Base-by-base conservation (phyloP, 2,888 invertebrate species). In the Ypsolopha scabrella region DNA sequence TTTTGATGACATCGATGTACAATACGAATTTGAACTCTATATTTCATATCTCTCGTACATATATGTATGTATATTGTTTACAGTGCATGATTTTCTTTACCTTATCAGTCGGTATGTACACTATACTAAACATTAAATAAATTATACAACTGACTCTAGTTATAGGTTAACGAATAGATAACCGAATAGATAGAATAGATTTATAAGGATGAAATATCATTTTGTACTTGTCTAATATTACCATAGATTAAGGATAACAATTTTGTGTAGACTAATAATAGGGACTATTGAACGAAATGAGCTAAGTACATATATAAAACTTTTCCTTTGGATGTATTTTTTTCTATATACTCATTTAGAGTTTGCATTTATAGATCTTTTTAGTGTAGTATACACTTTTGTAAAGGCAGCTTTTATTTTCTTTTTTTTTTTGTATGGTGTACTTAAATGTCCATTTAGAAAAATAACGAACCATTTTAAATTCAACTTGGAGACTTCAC, bases 181-280 rank as follows among this genome's bases (percentile, higher is more conserved):
- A n/a, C n/a, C 69, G 72, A 70, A 76, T 79, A 78, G 69, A 72
- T 80, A 80, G n/a, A n/a, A n/a, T n/a, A n/a, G n/a, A n/a, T 77
- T 70, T 76, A 68, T 81, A 81, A 80, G 76, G 64, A 70, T 72
- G 41, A 73, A 77, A 77, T 82, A 85, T 86, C 85, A 82, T 85
- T 86, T 86, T 86, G 81, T 86, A 86, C 86, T 85, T 81, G 85
- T 83, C 77, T 83, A 80, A 82, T 79, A 75, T 76, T 81, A 83
- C 82, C 82, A 77, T 82, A 85, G 44, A 65, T 52, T 85, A 85
- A 83, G 85, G 67, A 79, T 85, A 83, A 83, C 83, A 80, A 83
- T 77, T 74, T 75, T 69, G 80, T 45, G 24, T 24, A 24, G 24
- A 24, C 24, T 24, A 76, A 80, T 70, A 72, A 67, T 78, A 80